These are phyloP conservation scores for Drosophila biarmipes DNA, from an alignment of 1,140 invertebrate genomes.

Conservation along the genomic window DNA sequence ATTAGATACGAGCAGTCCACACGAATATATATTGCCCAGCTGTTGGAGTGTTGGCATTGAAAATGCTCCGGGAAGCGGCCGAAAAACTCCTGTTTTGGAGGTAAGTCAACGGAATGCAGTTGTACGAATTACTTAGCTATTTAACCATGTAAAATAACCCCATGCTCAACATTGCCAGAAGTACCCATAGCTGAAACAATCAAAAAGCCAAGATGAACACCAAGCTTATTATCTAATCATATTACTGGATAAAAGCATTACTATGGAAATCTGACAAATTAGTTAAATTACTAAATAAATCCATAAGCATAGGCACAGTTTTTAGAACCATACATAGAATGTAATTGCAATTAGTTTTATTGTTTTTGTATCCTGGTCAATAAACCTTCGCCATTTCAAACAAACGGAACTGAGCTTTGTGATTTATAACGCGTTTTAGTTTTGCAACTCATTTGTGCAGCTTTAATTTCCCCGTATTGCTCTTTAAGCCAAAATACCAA, in stretches of 20 bases:
- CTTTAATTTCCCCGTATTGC: not conserved
- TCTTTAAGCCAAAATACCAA: not conserved
- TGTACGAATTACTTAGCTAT: too few relatives aligned
- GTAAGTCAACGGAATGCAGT: too few relatives aligned
- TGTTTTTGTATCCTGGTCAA: not conserved
- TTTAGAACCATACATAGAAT: not conserved
- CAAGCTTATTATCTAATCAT: too few relatives aligned
- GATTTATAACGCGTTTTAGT: not conserved
- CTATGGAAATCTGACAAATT: too few relatives aligned
- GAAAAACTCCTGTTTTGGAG: not conserved
- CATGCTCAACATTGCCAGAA: too few relatives aligned
- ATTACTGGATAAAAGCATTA: too few relatives aligned
- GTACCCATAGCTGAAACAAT: too few relatives aligned
- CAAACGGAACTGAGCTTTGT: not conserved
- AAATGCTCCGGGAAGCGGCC: not conserved
- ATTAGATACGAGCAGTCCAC: conserved; percentile 33
- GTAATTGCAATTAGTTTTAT: not conserved
- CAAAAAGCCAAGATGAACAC: too few relatives aligned
- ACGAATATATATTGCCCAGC: conserved; percentile 5
- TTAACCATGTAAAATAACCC: too few relatives aligned
- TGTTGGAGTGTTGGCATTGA: conserved; percentile 14
- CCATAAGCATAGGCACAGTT: too few relatives aligned
- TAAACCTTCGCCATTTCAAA: not conserved
- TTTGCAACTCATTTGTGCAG: conserved; percentile 6
- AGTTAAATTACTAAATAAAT: too few relatives aligned